A percentile compares a stretch with the other conserved stretches of the same genome.
phyloP scores from a whole-genome alignment of 2,888 invertebrate species.

The Alloplasta piceator region DNA sequence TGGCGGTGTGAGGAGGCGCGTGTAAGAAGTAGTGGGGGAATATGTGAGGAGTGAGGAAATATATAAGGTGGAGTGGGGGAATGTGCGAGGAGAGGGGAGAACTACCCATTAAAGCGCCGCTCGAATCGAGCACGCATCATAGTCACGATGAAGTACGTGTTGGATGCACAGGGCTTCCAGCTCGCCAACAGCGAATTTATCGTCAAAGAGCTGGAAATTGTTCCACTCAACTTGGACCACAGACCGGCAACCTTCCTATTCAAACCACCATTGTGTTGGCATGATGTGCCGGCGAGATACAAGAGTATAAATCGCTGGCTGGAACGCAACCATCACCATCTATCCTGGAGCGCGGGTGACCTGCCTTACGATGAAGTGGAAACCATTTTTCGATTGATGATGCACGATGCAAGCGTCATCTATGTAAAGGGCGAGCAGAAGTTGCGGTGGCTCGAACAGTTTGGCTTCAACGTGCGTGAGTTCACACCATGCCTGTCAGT shows the following conservation, averaged over 20 bases:
- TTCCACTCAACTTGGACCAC: background rate
- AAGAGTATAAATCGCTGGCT: conserved; percentile 19
- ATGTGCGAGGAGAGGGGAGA: background rate
- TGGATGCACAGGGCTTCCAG: background rate
- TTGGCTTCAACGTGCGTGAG: no score
- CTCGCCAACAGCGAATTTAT: background rate
- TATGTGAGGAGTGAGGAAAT: background rate
- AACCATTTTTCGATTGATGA: background rate
- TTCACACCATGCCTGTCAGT: no score
- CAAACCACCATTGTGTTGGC: conserved; percentile 15
- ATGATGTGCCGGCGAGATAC: conserved; percentile 11
- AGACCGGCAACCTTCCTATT: background rate
- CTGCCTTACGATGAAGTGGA: conserved; percentile 16
- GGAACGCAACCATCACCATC: conserved; percentile 24
- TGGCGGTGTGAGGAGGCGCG: background rate
- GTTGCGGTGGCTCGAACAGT: no score
- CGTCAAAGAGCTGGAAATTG: background rate
- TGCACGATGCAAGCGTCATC: no score
- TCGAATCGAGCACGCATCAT: background rate
- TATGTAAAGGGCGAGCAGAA: no score
- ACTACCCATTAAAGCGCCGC: background rate
- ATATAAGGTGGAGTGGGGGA: background rate
- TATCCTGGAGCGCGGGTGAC: background rate
- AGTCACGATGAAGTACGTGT: conserved; percentile 17
- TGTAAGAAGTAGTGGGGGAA: background rate